Evolutionary conservation across 2,113 vertebrate genomes (phyloP).

Genomic region (Ceratotherium simum): DNA sequence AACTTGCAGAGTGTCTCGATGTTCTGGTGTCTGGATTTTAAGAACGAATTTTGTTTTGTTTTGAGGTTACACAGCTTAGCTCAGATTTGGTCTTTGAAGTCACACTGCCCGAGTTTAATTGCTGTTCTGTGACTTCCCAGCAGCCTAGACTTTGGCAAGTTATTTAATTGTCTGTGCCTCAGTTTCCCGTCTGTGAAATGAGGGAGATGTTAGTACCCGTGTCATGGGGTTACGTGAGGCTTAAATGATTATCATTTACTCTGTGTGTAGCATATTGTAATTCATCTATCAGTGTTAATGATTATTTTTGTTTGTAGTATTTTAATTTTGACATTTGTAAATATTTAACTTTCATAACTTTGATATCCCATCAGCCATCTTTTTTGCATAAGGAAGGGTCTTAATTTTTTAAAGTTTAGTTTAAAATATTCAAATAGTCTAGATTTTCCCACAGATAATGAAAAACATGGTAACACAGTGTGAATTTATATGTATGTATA

Average conservation of each 20-base stretch:
- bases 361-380: background rate
- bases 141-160: no score
- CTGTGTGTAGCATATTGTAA: no score
- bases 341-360: background rate
- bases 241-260: background rate
- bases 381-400: background rate
- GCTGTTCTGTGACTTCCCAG: background rate
- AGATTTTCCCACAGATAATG: background rate
- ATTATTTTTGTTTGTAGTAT: background rate
- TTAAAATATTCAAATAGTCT: background rate
- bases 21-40: background rate
- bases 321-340: background rate
- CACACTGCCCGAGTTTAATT: background rate
- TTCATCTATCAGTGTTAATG: background rate
- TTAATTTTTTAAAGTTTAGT: background rate
- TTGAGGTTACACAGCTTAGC: background rate
- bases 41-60: background rate
- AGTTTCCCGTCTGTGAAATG: background rate
- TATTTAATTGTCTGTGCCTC: background rate
- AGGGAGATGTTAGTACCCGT: background rate
- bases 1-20: fast-evolving
- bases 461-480: background rate
- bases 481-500: background rate
- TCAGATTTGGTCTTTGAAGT: background rate
- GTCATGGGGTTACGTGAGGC: fast-evolving